Base-by-base conservation (phyloP, 2,797 vertebrate species). In the Galaxias olidus region DNA sequence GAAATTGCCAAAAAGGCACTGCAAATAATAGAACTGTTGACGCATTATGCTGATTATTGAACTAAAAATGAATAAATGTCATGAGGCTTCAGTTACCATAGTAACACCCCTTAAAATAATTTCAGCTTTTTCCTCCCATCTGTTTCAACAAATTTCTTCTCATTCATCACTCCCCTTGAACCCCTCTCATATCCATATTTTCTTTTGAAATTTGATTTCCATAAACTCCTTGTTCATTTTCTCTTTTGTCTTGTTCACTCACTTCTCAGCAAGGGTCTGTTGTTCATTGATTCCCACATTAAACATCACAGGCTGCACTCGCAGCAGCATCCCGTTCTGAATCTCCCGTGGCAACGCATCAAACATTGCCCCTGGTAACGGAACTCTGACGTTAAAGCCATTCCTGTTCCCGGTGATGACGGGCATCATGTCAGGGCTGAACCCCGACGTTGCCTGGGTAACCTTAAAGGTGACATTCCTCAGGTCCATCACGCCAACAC, bases 391-490 rank as follows among this genome's bases (percentile, higher is more conserved):
- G 0, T 99, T 99, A 82, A 99, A 99, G 63, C 98, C 98, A 10
- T 93, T 95, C 73, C 92, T 91, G 88, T 98, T 99, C 63, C 98
- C 98, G 0, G 97, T 98, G 88, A 99, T 99, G 79, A 99, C 95
- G 0, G 98, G 98, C 71, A 98, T 87, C 96, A 98, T 98, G 89
- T 99, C 98, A 4, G 93, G 86, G 20, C 92, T 89, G 0, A 95
- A 91, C 42, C 63, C 92, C 0, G 96, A 96, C 4, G 92, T 92
- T 1, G 96, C 98, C 84, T 98, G 97, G 9, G 96, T 98, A 55
- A 99, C 95, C 91, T 99, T 99, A 79, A 99, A 99, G 62, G 98
- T 99, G 84, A 99, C 96, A 11, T 99, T 99, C 74, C 96, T 94
- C 82, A 99, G 90, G 87, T 99, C 98, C 93, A 93, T 93, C 80